Percentiles rank a stretch among this genome's conserved stretches.
phyloP scores from a whole-genome alignment of 2,888 invertebrate species.

The Esperia sulphurella region DNA sequence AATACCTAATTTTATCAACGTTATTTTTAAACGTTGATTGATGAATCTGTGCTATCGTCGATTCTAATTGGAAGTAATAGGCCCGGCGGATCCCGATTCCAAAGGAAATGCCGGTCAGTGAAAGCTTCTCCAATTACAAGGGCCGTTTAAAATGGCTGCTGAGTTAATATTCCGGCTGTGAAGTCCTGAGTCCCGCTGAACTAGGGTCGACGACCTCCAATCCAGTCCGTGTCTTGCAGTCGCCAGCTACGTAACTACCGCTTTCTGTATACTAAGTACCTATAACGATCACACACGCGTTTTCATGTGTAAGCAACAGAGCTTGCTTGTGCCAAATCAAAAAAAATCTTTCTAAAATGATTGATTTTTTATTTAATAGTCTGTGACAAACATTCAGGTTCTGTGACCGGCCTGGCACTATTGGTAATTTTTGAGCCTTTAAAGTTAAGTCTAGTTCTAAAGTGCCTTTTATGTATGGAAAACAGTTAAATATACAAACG shows the following conservation, averaged over 20 bases:
- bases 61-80: not conserved
- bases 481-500: too few relatives aligned
- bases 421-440: too few relatives aligned
- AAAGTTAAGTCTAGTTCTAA: too few relatives aligned
- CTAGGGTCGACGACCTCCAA: constrained; percentile 64
- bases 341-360: too few relatives aligned
- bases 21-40: too few relatives aligned
- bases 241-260: constrained; percentile 67
- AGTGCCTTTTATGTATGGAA: too few relatives aligned
- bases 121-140: constrained; percentile 6
- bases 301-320: too few relatives aligned
- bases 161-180: constrained; percentile 60
- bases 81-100: not conserved
- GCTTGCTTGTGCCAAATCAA: constrained; percentile 20
- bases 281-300: constrained; percentile 20
- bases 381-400: too few relatives aligned
- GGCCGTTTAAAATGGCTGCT: constrained; percentile 19
- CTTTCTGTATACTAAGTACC: constrained; percentile 47
- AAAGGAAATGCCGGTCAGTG: not conserved
- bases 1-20: too few relatives aligned
- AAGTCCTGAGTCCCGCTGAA: constrained; percentile 73
- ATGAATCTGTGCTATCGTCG: too few relatives aligned
- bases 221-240: constrained; percentile 74
- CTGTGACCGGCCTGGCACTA: too few relatives aligned
- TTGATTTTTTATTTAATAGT: too few relatives aligned